Base-by-base conservation (phyloP, 2,797 vertebrate species). In the Muscicapa comitata region DNA sequence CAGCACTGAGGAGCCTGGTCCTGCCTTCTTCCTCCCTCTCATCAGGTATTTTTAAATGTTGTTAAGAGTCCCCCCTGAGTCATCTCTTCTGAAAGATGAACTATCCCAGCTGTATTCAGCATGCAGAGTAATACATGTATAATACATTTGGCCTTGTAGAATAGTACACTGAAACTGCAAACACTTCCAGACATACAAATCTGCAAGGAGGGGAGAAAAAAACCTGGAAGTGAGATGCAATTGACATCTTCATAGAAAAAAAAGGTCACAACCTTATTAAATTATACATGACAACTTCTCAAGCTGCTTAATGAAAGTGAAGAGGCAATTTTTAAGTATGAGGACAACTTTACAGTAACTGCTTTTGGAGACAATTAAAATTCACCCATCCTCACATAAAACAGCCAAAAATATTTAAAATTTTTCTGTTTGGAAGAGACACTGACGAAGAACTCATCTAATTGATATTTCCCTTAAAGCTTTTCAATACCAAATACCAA, bases 141-240 rank as follows among this genome's bases (percentile, higher is more conserved):
- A 88, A 92, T 75, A 70, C 18, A 83, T 94, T 66, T 90, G 59
- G 61, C 65, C 90, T 91, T 94, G 65, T 9, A 55, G 57, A 89
- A 62, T 31, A 73, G 63, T 26, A 50, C 43, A 59, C 10, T 59
- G 40, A 59, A 91, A 58, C 35, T 62, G 68, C 10, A 63, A 88
- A 71, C 48, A n/a, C 33, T 95, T 79, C 42, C 33, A 90, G 67
- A 94, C 89, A 80, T 35, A 79, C 29, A 66, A 55, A 80, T 83
- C 33, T 55, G 31, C 25, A 90, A 70, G 45, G 76, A 86, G 40
- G 24, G 31, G 71, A 67, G 78, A 67, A 73, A 86, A 86, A 63
- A 73, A 86, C 11, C 1, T 65, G 45, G 16, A 77, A 84, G 19
- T 43, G 38, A 75, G 77, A 89, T 11, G 31, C 37, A 88, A 72